A percentile compares a stretch with the other conserved stretches of the same genome.
Conservation (phyloP, 2,797 vertebrate genomes). For the Aulostomus chinensis region DNA sequence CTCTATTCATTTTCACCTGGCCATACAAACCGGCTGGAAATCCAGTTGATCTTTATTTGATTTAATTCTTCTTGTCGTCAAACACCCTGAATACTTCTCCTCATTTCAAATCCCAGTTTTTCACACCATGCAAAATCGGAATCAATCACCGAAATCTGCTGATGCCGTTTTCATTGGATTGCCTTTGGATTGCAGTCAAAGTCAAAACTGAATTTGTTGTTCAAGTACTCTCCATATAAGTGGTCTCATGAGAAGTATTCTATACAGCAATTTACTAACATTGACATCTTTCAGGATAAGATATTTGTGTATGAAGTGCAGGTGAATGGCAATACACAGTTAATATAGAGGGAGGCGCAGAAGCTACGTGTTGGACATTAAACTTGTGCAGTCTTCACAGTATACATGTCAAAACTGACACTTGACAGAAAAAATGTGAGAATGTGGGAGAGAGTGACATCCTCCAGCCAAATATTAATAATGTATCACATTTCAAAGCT, state of each 20-base stretch:
- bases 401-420: constrained; percentile 25
- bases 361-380: not conserved
- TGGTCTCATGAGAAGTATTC: too few relatives aligned
- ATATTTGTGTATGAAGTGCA: too few relatives aligned
- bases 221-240: not conserved
- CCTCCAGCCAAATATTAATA: constrained; percentile 69
- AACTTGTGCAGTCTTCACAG: constrained; percentile 5
- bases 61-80: too few relatives aligned
- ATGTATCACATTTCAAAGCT: constrained; percentile 65
- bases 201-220: constrained; percentile 10
- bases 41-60: too few relatives aligned
- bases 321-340: too few relatives aligned
- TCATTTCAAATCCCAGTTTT: too few relatives aligned
- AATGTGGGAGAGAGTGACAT: constrained; percentile 39
- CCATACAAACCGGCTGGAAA: too few relatives aligned
- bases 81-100: too few relatives aligned
- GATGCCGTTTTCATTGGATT: too few relatives aligned
- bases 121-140: too few relatives aligned
- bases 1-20: constrained; percentile 3
- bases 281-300: not conserved
- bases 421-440: constrained; percentile 18
- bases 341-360: too few relatives aligned
- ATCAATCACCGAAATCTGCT: too few relatives aligned
- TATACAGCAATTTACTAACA: constrained; percentile 3
- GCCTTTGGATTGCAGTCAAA: constrained; percentile 7